Conservation (phyloP, 2,888 invertebrate species). For the Rhingia rostrata region DNA sequence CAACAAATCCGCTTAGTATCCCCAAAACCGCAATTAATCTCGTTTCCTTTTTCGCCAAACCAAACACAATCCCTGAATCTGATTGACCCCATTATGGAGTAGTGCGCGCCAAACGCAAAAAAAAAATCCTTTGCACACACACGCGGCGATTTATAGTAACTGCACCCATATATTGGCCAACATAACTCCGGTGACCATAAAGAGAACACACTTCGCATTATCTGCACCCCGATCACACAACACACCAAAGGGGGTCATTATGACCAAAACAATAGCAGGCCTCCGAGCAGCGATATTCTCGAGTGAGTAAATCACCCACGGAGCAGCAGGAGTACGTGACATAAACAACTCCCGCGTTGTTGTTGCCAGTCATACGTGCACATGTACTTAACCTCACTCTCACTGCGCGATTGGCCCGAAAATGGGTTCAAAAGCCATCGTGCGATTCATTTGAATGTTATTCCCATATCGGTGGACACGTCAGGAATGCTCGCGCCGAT, state of each 20-base stretch:
- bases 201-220: constrained; percentile 38
- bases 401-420: constrained; percentile 48
- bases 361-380: constrained; percentile 57
- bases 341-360: constrained; percentile 69
- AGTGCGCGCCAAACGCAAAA: constrained; percentile 7
- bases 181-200: constrained; percentile 67
- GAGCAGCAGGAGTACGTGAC: constrained; percentile 66
- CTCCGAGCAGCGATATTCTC: constrained; percentile 43
- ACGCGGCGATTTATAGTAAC: constrained; percentile 63
- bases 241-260: constrained; percentile 71
- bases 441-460: constrained; percentile 66
- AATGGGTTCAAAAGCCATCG: constrained; percentile 71
- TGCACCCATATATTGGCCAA: constrained; percentile 70
- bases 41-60: constrained; percentile 57
- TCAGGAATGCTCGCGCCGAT: constrained; percentile 30
- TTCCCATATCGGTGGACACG: constrained; percentile 56
- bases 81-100: constrained; percentile 56
- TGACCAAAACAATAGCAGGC: constrained; percentile 68
- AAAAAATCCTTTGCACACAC: constrained; percentile 61
- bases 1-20: constrained; percentile 67
- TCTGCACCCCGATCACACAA: constrained; percentile 65
- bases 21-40: constrained; percentile 64
- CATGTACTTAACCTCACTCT: constrained; percentile 71
- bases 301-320: constrained; percentile 72
- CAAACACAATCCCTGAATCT: constrained; percentile 50